Evolutionary conservation across 2,797 vertebrate species (phyloP).

Genomic region (Acrocephalus scirpaceus): DNA sequence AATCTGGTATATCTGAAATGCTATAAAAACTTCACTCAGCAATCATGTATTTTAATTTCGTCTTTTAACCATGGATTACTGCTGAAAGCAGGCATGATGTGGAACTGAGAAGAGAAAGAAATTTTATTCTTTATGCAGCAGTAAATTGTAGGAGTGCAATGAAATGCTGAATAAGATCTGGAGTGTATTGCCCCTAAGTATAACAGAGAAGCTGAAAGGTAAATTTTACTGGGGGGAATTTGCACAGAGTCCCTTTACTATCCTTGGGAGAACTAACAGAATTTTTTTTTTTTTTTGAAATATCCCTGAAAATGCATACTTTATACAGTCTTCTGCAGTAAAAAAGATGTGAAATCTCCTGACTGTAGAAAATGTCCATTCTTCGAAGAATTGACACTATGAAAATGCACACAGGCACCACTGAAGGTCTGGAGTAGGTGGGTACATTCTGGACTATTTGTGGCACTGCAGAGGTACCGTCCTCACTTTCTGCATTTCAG

Average conservation of each 20-base stretch:
- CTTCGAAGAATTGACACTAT: background rate
- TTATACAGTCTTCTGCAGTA: background rate
- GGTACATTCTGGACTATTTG: background rate
- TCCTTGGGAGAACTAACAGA: background rate
- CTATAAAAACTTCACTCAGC: background rate
- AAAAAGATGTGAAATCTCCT: background rate
- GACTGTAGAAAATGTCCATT: background rate
- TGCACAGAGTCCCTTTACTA: background rate
- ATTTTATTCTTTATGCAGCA: background rate
- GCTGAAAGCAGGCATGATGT: background rate
- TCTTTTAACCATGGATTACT: constrained; percentile 14
- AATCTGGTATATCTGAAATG: background rate
- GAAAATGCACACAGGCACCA: background rate
- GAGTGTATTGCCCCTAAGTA: background rate
- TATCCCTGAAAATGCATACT: background rate
- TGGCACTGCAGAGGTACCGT: background rate
- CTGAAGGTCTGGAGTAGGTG: fast-evolving
- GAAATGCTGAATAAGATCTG: constrained; percentile 21
- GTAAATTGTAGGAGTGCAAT: constrained; percentile 8
- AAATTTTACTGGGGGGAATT: background rate
- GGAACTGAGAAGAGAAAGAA: background rate
- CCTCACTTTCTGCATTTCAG: background rate
- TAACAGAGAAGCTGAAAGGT: background rate
- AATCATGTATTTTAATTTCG: constrained; percentile 7
- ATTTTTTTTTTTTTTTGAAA: background rate